These are phyloP conservation scores for Meiosimyza decipiens DNA, from an alignment of 2,888 invertebrate species.

Conservation along the genomic window DNA sequence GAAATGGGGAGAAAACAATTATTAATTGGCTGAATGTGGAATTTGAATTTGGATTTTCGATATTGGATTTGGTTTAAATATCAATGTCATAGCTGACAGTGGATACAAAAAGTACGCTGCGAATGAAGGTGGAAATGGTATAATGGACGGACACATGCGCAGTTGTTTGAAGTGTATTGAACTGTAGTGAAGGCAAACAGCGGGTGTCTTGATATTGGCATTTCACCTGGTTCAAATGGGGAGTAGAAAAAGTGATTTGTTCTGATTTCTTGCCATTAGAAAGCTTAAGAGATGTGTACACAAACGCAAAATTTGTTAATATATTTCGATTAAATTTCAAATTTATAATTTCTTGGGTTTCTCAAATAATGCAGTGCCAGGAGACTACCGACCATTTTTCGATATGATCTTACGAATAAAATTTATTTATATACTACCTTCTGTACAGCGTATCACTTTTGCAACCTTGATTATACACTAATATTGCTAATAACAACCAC, in stretches of 20 bases:
- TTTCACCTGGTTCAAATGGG: not conserved
- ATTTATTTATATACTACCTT: no score
- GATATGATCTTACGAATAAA: no score
- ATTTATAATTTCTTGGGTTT: no score
- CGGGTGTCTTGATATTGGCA: not conserved
- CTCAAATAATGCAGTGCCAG: no score
- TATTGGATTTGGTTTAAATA: constrained; percentile 23
- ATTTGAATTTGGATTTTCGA: not conserved
- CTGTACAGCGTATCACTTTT: no score
- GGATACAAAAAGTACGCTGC: not conserved
- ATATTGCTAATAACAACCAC: no score
- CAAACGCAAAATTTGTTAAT: no score
- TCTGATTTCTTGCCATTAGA: not conserved
- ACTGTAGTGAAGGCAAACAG: not conserved
- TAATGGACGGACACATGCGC: not conserved
- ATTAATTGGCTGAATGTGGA: constrained; percentile 27
- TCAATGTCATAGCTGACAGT: constrained; percentile 29
- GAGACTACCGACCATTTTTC: no score
- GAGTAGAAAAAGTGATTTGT: not conserved
- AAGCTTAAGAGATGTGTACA: not conserved
- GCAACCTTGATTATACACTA: no score
- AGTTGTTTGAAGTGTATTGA: not conserved
- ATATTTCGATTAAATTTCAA: no score
- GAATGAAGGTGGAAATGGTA: not conserved
- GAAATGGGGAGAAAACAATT: constrained; percentile 25